Evolutionary conservation across 92 coral and sea anemone genomes (phyloP), one percentile per base, ranked within the genome.

Genomic region (Parazoanthus swiftii): DNA sequence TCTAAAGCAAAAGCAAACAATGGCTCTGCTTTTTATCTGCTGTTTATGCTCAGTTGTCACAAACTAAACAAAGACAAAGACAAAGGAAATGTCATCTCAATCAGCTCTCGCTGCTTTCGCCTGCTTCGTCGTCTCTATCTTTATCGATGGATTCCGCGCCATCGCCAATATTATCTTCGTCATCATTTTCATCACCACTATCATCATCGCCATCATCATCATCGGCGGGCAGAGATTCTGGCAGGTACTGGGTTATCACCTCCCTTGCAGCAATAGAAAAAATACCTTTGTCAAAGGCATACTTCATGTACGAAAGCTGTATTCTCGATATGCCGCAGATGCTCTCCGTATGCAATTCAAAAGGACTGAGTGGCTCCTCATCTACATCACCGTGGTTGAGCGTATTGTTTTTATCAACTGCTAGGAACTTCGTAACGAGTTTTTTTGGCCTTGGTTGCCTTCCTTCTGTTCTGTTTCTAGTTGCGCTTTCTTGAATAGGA

Each of bases 271-370:
- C 82, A 81, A 59, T 81, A 43, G 85, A 37, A 81, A 81, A 81
- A 42, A 81, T 35, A 43, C n/a, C 68, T 58, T 58, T 58, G 65
- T 58, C 65, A 58, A 58, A 92, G 54, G 92, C 94, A 89, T 82
- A 87, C 36, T 75, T 81, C 50, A 92, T 68, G 76, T 89, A 92
- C 21, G 91, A 89, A 29, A 67, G 29, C 82, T 85, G 89, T 91
- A 50, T 86, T 80, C 67, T 89, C 54, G 90, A 67, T 43, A 89
- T 20, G 42, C 81, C 56, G 80, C 88, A 79, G 81, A 89, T 89
- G 73, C 85, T 77, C 79, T 91, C 89, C 4, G 58, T 48, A 63
- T 89, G 88, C 35, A 91, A 84, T 26, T 51, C 84, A 25, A 81
- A 65, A 18, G 93, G 84, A 42, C 88, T 81, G 71, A 86, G 88